Evolutionary conservation across 2,113 vertebrate species (phyloP).

Genomic region (Aramus guarauna): DNA sequence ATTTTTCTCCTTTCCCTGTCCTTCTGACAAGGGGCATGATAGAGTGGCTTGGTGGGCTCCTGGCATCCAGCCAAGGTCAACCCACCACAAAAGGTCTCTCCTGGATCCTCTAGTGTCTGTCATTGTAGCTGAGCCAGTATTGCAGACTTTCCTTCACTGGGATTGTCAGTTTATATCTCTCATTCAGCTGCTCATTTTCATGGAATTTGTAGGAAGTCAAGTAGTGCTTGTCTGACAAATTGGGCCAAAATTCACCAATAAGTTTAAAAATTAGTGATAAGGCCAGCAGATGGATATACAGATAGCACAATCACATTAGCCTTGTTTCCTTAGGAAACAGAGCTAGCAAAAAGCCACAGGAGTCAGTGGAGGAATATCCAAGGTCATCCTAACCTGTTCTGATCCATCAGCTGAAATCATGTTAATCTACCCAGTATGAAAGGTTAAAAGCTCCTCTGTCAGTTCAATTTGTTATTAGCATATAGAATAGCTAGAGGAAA

Average conservation of each 20-base stretch:
- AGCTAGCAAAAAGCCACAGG: background rate
- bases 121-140: background rate
- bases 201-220: background rate
- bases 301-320: background rate
- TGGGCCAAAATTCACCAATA: background rate
- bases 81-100: background rate
- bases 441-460: constrained; percentile 70
- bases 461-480: constrained; percentile 49
- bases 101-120: background rate
- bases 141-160: background rate
- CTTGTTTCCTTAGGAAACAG: background rate
- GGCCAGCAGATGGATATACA: background rate
- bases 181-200: background rate
- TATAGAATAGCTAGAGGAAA: constrained; percentile 52
- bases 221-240: background rate
- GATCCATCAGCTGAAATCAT: constrained; percentile 59
- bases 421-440: constrained; percentile 46
- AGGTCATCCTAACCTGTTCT: constrained; percentile 53
- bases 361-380: constrained; percentile 14
- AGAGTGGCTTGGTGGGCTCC: too few species aligned
- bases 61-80: too few species aligned
- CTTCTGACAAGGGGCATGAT: too few species aligned
- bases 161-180: background rate
- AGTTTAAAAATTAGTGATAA: background rate
- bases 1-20: too few species aligned